Evolutionary conservation across 2,888 invertebrate species (phyloP).

Genomic region (Drosophila acutilabella): DNA sequence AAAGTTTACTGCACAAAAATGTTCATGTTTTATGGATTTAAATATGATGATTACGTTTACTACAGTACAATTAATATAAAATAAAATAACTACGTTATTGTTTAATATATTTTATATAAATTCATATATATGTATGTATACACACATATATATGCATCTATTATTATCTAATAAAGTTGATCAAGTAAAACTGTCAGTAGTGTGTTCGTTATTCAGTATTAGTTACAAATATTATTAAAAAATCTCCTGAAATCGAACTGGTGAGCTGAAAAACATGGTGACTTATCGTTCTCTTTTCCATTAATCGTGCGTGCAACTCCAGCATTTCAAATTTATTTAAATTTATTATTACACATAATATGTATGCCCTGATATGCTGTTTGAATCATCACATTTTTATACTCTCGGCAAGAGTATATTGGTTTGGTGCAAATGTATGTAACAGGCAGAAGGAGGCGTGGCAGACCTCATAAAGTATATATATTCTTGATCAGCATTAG

Average conservation of each 20-base stretch:
- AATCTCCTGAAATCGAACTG: not conserved
- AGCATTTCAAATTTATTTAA: too few species aligned
- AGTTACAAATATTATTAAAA: too few species aligned
- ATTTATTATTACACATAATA: too few species aligned
- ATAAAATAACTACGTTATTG: conserved; percentile 56
- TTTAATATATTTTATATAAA: conserved; percentile 72
- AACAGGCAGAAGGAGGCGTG: too few species aligned
- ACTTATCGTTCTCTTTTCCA: too few species aligned
- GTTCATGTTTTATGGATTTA: conserved; percentile 57
- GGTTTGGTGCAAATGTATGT: too few species aligned
- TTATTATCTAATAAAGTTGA: conserved; percentile 70
- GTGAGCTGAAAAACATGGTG: too few species aligned
- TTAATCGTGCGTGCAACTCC: too few species aligned
- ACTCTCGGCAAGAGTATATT: too few species aligned
- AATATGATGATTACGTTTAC: conserved; percentile 62
- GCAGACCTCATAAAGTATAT: too few species aligned
- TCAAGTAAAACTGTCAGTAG: conserved; percentile 25
- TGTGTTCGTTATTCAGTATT: not conserved
- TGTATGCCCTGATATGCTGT: not conserved
- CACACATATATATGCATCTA: conserved; percentile 57
- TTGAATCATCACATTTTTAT: too few species aligned
- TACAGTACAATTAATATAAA: conserved; percentile 70
- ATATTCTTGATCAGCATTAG: too few species aligned
- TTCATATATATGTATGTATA: conserved; percentile 56
- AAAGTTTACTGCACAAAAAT: conserved; percentile 69